Conservation (phyloP, 1,140 invertebrate species). For the Heliothis subflexa region DNA sequence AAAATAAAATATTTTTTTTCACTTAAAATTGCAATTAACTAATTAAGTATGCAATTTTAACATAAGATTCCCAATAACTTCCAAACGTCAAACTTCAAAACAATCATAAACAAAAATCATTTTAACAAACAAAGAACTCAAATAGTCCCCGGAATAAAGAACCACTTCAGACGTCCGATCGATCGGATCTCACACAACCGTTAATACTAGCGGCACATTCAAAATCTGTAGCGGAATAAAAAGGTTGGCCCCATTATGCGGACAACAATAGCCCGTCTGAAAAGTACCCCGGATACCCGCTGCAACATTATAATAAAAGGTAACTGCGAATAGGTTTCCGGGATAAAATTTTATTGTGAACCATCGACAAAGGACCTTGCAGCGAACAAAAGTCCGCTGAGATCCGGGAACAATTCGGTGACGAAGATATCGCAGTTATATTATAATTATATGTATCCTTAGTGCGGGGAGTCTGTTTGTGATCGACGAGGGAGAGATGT, state of each 20-base stretch:
- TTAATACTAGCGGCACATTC: slow-evolving; percentile 61
- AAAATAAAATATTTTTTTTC: no score
- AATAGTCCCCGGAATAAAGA: slow-evolving; percentile 51
- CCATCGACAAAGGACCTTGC: slow-evolving; percentile 71
- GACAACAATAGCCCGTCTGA: slow-evolving; percentile 74
- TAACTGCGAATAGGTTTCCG: slow-evolving; percentile 82
- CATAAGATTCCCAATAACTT: neutral
- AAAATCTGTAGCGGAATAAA: slow-evolving; percentile 80
- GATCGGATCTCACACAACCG: slow-evolving; percentile 55
- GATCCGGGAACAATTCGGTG: slow-evolving; percentile 47
- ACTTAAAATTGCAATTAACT: no score
- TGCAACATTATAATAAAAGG: slow-evolving; percentile 85
- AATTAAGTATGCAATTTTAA: neutral
- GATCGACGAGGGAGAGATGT: neutral
- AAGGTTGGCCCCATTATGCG: slow-evolving; percentile 79
- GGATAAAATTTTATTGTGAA: slow-evolving; percentile 83
- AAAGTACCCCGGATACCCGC: slow-evolving; percentile 79
- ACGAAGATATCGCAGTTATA: slow-evolving; percentile 44
- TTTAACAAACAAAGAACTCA: neutral
- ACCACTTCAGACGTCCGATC: slow-evolving; percentile 50
- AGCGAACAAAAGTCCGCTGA: slow-evolving; percentile 59
- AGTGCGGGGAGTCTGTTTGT: slow-evolving; percentile 9
- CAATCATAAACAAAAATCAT: neutral
- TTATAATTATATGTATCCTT: slow-evolving; percentile 45
- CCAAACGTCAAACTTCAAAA: neutral